Evolutionary conservation across 1,140 invertebrate species (phyloP).

Genomic region (Zaprionus capensis): DNA sequence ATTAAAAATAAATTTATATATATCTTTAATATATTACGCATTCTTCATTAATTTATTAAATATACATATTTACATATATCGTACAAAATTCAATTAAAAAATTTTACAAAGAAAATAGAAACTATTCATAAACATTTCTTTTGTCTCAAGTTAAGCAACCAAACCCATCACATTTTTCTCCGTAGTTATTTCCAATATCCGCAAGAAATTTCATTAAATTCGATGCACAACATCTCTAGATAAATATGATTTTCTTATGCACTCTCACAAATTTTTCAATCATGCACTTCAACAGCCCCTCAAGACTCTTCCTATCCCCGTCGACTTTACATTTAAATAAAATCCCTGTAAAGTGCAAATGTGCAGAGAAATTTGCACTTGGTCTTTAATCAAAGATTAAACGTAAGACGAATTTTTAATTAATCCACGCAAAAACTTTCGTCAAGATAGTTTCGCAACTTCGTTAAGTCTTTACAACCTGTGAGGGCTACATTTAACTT

Average conservation of each 20-base stretch:
- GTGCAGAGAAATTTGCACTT: not conserved
- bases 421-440: slow-evolving; percentile 21
- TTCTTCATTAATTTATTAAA: too few relatives aligned
- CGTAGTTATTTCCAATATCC: not conserved
- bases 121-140: too few relatives aligned
- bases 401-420: slow-evolving; percentile 24
- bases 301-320: not conserved
- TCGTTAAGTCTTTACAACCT: slow-evolving; percentile 38
- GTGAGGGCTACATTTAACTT: slow-evolving; percentile 27
- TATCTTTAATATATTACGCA: too few relatives aligned
- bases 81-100: too few relatives aligned
- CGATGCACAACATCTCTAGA: not conserved
- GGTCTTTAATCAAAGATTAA: slow-evolving; percentile 18
- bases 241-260: too few relatives aligned
- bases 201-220: not conserved
- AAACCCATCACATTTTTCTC: not conserved
- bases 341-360: not conserved
- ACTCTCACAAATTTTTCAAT: not conserved
- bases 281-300: not conserved
- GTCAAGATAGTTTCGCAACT: slow-evolving; percentile 29
- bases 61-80: too few relatives aligned
- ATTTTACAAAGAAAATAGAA: too few relatives aligned
- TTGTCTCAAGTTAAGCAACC: not conserved
- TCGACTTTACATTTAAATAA: not conserved
- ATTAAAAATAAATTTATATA: too few relatives aligned